A percentile compares a stretch with the other conserved stretches of the same genome.
Conservation (phyloP, 1,140 invertebrate species). For the Periplaneta americana region DNA sequence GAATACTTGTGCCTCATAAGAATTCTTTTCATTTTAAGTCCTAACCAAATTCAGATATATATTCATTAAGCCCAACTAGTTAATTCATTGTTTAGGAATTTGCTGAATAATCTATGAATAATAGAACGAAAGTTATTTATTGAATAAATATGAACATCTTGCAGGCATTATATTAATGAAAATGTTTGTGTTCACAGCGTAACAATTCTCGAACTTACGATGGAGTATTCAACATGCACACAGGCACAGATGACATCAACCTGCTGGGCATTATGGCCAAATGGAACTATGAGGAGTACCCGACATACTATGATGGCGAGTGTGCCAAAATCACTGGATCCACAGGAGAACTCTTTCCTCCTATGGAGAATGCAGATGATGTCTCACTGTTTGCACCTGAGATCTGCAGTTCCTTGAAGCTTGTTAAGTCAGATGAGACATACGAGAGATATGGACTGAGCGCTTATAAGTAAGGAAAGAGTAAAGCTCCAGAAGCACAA, state of each 20-base stretch:
- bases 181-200: slow-evolving; percentile 46
- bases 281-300: slow-evolving; percentile 57
- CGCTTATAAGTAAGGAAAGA: not conserved
- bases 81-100: too few species aligned
- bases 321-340: slow-evolving; percentile 3
- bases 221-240: slow-evolving; percentile 68
- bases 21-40: too few species aligned
- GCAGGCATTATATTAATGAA: not conserved
- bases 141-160: not conserved
- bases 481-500: too few species aligned
- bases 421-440: not conserved
- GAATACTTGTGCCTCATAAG: too few species aligned
- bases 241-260: slow-evolving; percentile 54
- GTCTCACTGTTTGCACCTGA: slow-evolving; percentile 6
- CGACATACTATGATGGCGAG: slow-evolving; percentile 42
- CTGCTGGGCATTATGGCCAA: slow-evolving; percentile 56
- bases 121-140: not conserved
- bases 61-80: too few species aligned
- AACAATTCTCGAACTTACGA: slow-evolving; percentile 65
- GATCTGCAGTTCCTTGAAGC: not conserved
- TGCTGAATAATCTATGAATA: too few species aligned
- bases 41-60: too few species aligned
- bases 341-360: slow-evolving; percentile 6
- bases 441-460: not conserved
- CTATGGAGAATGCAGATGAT: not conserved